A percentile compares a stretch with the other conserved stretches of the same genome.
These are phyloP conservation scores for Endotricha flammealis DNA, from an alignment of 2,888 invertebrate species.

Conservation along the genomic window DNA sequence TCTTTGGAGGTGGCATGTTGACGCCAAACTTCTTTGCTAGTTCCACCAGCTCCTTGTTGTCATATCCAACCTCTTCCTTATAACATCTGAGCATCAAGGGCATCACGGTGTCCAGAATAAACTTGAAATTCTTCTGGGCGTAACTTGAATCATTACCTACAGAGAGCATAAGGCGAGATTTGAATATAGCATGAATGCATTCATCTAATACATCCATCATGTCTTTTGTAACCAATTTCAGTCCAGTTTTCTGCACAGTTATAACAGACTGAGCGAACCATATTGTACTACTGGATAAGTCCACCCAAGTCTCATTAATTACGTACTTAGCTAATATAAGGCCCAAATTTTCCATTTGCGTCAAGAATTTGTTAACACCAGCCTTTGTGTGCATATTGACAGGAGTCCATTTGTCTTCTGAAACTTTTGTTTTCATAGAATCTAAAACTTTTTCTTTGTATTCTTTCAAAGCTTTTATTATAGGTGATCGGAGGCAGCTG, in stretches of 20 bases:
- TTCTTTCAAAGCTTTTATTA: slow-evolving; percentile 86
- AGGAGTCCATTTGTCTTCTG: slow-evolving; percentile 93
- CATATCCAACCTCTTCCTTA: slow-evolving; percentile 78
- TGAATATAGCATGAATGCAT: slow-evolving; percentile 84
- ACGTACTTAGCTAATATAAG: slow-evolving; percentile 82
- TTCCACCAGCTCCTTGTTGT: slow-evolving; percentile 70
- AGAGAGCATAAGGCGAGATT: slow-evolving; percentile 82
- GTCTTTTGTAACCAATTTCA: slow-evolving; percentile 86
- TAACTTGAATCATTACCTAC: slow-evolving; percentile 63
- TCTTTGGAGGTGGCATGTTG: slow-evolving; percentile 73
- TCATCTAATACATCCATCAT: slow-evolving; percentile 85
- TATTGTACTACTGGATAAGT: slow-evolving; percentile 87
- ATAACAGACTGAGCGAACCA: slow-evolving; percentile 88
- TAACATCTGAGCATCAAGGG: slow-evolving; percentile 81
- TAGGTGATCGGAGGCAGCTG: slow-evolving; percentile 86
- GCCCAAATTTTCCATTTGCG: slow-evolving; percentile 84
- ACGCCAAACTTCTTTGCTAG: slow-evolving; percentile 77
- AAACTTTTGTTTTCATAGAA: slow-evolving; percentile 84
- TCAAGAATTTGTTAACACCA: slow-evolving; percentile 82
- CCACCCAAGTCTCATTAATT: slow-evolving; percentile 82
- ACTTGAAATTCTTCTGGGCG: slow-evolving; percentile 82
- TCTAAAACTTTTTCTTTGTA: slow-evolving; percentile 90
- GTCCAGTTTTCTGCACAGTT: slow-evolving; percentile 85
- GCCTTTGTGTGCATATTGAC: slow-evolving; percentile 86
- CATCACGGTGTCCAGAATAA: slow-evolving; percentile 82